Evolutionary conservation across 2,113 vertebrate genomes (phyloP).

Genomic region (Urocitellus parryii): DNA sequence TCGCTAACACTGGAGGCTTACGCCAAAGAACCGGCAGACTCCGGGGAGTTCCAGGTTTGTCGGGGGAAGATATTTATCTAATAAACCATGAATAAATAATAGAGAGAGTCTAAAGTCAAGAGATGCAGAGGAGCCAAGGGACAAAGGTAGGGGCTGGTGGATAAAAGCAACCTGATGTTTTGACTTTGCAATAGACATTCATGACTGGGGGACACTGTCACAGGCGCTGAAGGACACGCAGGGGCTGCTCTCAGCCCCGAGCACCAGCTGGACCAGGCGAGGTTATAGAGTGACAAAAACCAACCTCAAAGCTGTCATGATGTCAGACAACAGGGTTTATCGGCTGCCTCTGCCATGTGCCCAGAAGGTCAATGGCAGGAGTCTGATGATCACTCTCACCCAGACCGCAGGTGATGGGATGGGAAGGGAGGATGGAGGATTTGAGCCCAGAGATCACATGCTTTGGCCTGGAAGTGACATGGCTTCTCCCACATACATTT

Average conservation of each 20-base stretch:
- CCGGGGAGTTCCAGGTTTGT: constrained; percentile 62
- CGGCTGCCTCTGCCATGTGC: neutral
- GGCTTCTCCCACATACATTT: neutral
- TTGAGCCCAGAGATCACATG: fast-evolving
- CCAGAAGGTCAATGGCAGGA: neutral
- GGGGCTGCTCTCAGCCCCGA: neutral
- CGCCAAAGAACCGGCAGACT: constrained; percentile 16
- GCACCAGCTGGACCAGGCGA: neutral
- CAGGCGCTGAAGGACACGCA: neutral
- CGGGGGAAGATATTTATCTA: constrained; percentile 77
- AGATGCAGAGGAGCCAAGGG: constrained; percentile 37
- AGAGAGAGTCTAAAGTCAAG: constrained; percentile 61
- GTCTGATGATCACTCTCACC: neutral
- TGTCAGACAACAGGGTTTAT: neutral
- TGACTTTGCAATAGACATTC: constrained; percentile 8
- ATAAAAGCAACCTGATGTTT: constrained; percentile 62
- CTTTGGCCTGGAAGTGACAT: neutral
- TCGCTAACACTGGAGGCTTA: constrained; percentile 45
- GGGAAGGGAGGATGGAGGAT: neutral
- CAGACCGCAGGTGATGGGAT: neutral
- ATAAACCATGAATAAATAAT: constrained; percentile 81
- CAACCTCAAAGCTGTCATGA: neutral
- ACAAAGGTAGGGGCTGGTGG: constrained; percentile 29
- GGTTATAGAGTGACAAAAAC: neutral
- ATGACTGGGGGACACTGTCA: neutral